Conservation (phyloP, 2,888 invertebrate genomes). For the Neoascia interrupta region DNA sequence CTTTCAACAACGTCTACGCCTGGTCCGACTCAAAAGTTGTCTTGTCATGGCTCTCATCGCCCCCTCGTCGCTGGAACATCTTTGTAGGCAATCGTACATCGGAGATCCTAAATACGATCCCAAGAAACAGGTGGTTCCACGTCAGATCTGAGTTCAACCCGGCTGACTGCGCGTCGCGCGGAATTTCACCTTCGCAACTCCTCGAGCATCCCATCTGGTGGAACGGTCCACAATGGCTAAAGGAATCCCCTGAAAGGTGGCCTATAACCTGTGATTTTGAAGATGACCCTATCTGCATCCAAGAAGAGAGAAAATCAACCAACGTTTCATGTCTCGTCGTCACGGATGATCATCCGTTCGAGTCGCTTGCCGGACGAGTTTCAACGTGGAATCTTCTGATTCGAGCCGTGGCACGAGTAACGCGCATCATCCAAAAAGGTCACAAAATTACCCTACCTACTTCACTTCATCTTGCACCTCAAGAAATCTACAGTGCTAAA, state of each 20-base stretch:
- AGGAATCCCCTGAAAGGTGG: neutral
- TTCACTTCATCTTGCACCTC: neutral
- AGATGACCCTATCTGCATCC: neutral
- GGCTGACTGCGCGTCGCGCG: conserved; percentile 69
- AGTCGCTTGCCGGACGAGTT: neutral
- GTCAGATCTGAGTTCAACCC: conserved; percentile 60
- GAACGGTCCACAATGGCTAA: conserved; percentile 49
- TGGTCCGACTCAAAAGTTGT: conserved; percentile 73
- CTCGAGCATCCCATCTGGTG: conserved; percentile 52
- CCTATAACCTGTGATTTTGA: neutral
- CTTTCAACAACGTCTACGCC: conserved; percentile 28
- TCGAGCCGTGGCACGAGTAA: neutral
- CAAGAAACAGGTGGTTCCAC: conserved; percentile 56
- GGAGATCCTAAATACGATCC: conserved; percentile 47
- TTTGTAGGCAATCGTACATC: conserved; percentile 59
- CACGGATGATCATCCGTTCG: neutral
- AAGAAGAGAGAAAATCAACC: neutral
- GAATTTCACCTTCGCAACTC: conserved; percentile 44
- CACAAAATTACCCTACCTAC: neutral
- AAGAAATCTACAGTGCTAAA: neutral
- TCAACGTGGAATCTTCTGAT: neutral
- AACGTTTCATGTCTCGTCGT: neutral
- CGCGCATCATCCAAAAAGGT: neutral
- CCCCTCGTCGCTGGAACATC: conserved; percentile 51
- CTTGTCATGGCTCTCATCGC: conserved; percentile 71